Percentiles rank a stretch among this genome's conserved stretches.
Conservation (phyloP, 2,113 vertebrate genomes). For the Leucopternis melanops region DNA sequence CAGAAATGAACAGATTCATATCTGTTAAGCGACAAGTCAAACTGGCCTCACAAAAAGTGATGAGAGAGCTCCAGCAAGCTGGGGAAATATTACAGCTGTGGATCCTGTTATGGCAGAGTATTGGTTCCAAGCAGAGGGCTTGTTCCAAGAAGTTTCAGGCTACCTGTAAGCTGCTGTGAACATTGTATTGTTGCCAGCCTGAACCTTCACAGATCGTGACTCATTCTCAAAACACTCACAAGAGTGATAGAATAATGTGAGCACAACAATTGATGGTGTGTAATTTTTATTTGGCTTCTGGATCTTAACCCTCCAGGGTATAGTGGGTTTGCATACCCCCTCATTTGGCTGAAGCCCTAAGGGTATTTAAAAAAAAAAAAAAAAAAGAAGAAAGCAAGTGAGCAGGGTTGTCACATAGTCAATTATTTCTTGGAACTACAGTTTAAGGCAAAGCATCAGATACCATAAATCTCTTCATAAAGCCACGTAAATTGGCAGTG, state of each 20-base stretch:
- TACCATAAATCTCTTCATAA: neutral
- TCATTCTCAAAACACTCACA: neutral
- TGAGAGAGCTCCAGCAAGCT: neutral
- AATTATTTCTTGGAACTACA: neutral
- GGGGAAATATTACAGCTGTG: fast-evolving
- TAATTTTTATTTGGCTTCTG: neutral
- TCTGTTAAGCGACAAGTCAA: neutral
- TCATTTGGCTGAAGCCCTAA: neutral
- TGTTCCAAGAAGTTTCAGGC: neutral
- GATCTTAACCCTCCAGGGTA: neutral
- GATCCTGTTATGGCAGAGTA: neutral
- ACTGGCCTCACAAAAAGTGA: neutral
- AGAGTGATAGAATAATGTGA: neutral
- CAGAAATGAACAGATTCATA: neutral
- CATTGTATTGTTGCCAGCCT: neutral
- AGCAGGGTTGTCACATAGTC: neutral
- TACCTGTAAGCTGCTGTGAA: neutral
- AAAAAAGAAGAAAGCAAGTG: neutral
- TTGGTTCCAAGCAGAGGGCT: neutral
- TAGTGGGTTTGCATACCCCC: neutral
- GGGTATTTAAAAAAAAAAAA: neutral
- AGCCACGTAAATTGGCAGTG: neutral
- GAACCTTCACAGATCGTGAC: neutral
- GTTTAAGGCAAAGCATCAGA: neutral
- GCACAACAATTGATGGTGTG: neutral